These are phyloP conservation scores for Oopsacas minuta DNA, from an alignment of 37 sponge, comb jelly and placozoan species.

Conservation along the genomic window DNA sequence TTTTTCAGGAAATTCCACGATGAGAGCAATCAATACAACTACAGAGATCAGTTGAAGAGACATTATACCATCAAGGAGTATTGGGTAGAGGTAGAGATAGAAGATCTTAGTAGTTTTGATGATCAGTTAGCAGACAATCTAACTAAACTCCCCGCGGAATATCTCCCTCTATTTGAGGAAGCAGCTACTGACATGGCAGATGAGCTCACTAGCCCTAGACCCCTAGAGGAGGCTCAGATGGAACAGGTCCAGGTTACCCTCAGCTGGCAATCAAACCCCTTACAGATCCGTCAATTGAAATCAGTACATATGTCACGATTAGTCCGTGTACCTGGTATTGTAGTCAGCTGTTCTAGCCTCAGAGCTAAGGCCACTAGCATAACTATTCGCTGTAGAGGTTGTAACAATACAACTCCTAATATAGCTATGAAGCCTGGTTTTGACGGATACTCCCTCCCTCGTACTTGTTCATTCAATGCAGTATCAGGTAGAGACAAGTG, in stretches of 20 bases:
- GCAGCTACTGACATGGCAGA: slow-evolving; percentile 91
- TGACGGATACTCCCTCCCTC: slow-evolving; percentile 85
- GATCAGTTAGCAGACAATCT: slow-evolving; percentile 63
- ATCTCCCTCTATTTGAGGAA: slow-evolving; percentile 82
- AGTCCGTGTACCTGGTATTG: slow-evolving; percentile 90
- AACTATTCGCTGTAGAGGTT: slow-evolving; percentile 91
- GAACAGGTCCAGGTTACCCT: slow-evolving; percentile 85
- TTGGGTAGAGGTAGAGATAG: slow-evolving; percentile 64
- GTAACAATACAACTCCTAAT: slow-evolving; percentile 46
- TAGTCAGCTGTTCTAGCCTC: slow-evolving; percentile 81
- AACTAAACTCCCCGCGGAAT: slow-evolving; percentile 55
- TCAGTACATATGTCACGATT: slow-evolving; percentile 91
- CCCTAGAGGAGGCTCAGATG: slow-evolving; percentile 68
- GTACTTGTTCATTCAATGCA: slow-evolving; percentile 59
- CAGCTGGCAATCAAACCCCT: slow-evolving; percentile 46
- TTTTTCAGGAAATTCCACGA: slow-evolving; percentile 89
- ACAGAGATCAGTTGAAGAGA: slow-evolving; percentile 86
- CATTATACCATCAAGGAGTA: slow-evolving; percentile 76
- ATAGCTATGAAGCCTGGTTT: slow-evolving; percentile 77
- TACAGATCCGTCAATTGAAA: slow-evolving; percentile 81
- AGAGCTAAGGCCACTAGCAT: slow-evolving; percentile 85
- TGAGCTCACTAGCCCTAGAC: slow-evolving; percentile 85
- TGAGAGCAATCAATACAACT: slow-evolving; percentile 59
- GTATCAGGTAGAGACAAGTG: slow-evolving; percentile 76
- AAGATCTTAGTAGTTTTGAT: slow-evolving; percentile 72